phyloP scores from a whole-genome alignment of 2,113 vertebrate genomes.

The Siniperca knerii region DNA sequence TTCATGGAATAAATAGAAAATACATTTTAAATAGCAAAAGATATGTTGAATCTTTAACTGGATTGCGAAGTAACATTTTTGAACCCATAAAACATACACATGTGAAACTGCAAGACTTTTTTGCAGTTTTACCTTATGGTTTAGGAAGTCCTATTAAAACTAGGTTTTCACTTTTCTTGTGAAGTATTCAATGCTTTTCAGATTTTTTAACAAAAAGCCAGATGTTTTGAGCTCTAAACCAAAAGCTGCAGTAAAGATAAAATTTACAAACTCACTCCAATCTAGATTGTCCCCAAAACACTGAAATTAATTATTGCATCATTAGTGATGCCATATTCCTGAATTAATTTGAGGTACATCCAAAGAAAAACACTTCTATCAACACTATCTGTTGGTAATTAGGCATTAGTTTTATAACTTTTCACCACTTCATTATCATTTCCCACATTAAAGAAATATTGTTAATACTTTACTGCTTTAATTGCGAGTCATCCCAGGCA shows the following conservation, averaged over 20 bases:
- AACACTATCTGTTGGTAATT: neutral
- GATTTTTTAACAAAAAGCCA: neutral
- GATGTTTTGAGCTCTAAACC: neutral
- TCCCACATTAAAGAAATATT: neutral
- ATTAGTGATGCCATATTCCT: neutral
- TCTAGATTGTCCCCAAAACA: neutral
- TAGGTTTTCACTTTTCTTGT: neutral
- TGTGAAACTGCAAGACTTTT: neutral
- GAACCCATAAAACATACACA: neutral
- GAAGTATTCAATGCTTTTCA: neutral
- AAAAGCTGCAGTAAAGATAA: neutral
- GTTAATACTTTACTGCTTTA: neutral
- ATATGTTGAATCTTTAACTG: neutral
- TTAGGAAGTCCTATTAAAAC: neutral
- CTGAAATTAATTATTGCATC: neutral
- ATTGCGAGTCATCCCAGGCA: neutral
- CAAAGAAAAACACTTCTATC: no score
- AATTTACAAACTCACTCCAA: neutral
- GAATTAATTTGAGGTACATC: neutral
- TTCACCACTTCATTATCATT: neutral
- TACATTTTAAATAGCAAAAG: neutral
- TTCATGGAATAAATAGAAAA: neutral
- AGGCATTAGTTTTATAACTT: neutral
- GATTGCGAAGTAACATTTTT: neutral
- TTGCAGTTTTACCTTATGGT: neutral